Percentiles rank a stretch among this genome's conserved stretches.
These are phyloP conservation scores for Schizotus pectinicornis DNA, from an alignment of 2,888 invertebrate species.

Conservation along the genomic window DNA sequence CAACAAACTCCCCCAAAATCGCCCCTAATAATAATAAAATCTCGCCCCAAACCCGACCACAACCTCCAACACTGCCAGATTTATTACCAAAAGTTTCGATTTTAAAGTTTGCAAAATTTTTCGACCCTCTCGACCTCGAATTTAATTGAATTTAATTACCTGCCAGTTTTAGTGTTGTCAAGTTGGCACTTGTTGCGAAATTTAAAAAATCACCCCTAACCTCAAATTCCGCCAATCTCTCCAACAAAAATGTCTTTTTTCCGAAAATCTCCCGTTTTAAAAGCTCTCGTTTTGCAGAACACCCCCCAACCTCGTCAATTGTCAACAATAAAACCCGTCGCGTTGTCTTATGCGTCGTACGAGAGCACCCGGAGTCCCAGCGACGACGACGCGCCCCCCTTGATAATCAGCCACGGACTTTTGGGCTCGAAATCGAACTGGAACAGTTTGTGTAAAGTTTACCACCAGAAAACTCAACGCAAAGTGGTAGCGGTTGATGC, in stretches of 20 bases:
- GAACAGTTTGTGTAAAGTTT: slow-evolving; percentile 74
- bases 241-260: background rate
- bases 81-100: background rate
- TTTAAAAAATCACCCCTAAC: background rate
- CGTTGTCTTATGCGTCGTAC: slow-evolving; percentile 72
- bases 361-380: slow-evolving; percentile 59
- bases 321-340: slow-evolving; percentile 59
- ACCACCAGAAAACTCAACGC: slow-evolving; percentile 61
- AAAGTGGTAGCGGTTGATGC: slow-evolving; percentile 69
- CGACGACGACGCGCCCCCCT: slow-evolving; percentile 61
- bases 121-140: too few relatives aligned
- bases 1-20: background rate
- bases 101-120: too few relatives aligned
- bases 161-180: background rate
- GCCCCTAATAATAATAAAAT: background rate
- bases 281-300: slow-evolving; percentile 69
- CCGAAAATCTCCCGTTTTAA: slow-evolving; percentile 1
- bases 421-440: slow-evolving; percentile 89
- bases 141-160: too few relatives aligned
- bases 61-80: background rate
- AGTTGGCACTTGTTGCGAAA: slow-evolving; percentile 3
- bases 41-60: too few relatives aligned
- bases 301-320: slow-evolving; percentile 54
- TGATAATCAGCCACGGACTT: slow-evolving; percentile 86
- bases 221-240: slow-evolving; percentile 1